These are phyloP conservation scores for Patiria pectinifera DNA, from an alignment of 53 echinoderm and acorn worm genomes.

Conservation along the genomic window DNA sequence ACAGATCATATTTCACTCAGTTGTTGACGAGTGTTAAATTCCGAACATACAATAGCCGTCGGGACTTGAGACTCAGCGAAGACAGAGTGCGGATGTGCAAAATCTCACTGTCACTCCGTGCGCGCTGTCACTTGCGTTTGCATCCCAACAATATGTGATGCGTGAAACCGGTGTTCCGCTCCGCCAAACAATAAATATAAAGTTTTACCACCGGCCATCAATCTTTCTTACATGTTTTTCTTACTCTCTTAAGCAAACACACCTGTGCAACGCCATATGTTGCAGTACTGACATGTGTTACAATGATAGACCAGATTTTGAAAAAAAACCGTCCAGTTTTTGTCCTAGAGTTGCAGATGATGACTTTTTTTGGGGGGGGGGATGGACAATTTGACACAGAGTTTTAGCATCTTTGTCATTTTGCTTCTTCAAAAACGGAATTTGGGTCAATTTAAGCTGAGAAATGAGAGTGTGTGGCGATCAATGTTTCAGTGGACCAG, in stretches of 20 bases:
- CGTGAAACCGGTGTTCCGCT: constrained; percentile 17
- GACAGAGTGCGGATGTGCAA: not conserved
- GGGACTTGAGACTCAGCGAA: not conserved
- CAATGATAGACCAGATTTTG: not conserved
- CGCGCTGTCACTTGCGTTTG: constrained; percentile 3
- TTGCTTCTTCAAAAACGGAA: no score
- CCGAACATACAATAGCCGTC: constrained; percentile 23
- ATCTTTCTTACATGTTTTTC: constrained; percentile 16
- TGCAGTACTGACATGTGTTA: not conserved
- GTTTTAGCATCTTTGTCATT: no score
- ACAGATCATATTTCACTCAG: not conserved
- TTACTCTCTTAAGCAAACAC: not conserved
- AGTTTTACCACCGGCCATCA: constrained; percentile 56
- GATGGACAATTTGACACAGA: no score
- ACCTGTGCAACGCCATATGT: constrained; percentile 24
- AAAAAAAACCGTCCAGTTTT: no score
- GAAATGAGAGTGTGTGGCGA: no score
- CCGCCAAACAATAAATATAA: constrained; percentile 56
- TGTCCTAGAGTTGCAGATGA: no score
- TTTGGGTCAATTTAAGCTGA: no score
- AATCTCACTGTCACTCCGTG: constrained; percentile 7
- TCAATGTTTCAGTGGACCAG: no score
- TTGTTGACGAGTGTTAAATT: not conserved
- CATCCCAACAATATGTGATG: constrained; percentile 7
- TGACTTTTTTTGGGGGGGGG: no score